Base-by-base conservation (phyloP, 2,113 vertebrate genomes). In the Prolemur simus region DNA sequence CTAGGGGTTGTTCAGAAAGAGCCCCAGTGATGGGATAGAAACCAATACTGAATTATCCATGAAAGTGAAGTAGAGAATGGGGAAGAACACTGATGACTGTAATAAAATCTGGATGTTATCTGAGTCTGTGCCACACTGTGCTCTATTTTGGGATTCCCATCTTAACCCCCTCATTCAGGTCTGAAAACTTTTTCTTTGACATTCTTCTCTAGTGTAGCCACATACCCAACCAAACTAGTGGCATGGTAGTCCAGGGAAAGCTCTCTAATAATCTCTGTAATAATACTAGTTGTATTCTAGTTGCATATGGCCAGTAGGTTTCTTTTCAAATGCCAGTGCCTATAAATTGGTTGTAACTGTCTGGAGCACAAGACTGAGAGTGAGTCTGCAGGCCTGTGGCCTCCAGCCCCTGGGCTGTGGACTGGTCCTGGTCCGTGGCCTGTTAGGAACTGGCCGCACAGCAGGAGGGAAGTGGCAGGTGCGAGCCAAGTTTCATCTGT, bases 1-100 rank as follows among this genome's bases (percentile, higher is more conserved):
- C 91, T 71, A n/a, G 49, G 34, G 82, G 21, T 84, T 96, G 45
- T 89, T 91, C 54, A 74, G 85, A 90, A 95, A 83, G 56, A 94
- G 39, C 93, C 83, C 89, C 23, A 63, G 88, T 23, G 54, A 86
- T 68, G 91, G 82, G 86, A 85, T 32, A 8, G 82, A 71, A 84
- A 63, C 93, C 86, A 96, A 6, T 60, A 49, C 23, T 80, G 82
- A 91, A 47, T 93, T 91, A 95, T 52, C 56, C 83, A 14, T 71
- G 68, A 89, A 78, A 85, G 96, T 45, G 73, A 86, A 77, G 77
- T 54, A 37, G 52, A 88, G 47, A 37, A 10, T 11, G 20, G 71
- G 58, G 20, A 68, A n/a, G 76, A 78, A 45, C 9, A 7, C 81
- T 69, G 94, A 52, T 32, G 66, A 21, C 37, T 60, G 13, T 68